Percentiles rank a stretch among this genome's conserved stretches.
These are phyloP conservation scores for Lerema accius DNA, from an alignment of 1,140 invertebrate genomes.

Conservation along the genomic window DNA sequence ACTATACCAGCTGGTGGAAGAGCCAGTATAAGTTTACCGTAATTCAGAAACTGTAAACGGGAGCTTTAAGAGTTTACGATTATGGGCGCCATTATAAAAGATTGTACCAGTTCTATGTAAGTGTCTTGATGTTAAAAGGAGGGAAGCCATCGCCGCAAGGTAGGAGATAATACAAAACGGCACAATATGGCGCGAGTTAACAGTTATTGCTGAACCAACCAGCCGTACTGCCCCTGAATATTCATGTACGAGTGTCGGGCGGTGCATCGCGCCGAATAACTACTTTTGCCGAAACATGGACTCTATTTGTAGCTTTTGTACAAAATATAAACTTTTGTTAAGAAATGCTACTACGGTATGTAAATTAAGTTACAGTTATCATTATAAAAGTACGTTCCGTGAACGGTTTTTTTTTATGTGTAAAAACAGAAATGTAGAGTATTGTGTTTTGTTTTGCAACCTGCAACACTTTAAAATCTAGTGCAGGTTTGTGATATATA, in stretches of 20 bases:
- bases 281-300: slow-evolving; percentile 58
- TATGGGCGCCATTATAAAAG: slow-evolving; percentile 12
- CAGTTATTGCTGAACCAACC: slow-evolving; percentile 71
- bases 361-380: background rate
- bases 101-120: slow-evolving; percentile 25
- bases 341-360: background rate
- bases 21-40: slow-evolving; percentile 12
- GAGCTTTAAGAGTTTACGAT: slow-evolving; percentile 8
- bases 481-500: too few relatives aligned
- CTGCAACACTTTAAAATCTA: too few relatives aligned
- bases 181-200: slow-evolving; percentile 71
- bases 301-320: slow-evolving; percentile 47
- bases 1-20: slow-evolving; percentile 42
- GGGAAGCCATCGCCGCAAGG: slow-evolving; percentile 47
- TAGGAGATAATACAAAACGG: slow-evolving; percentile 48
- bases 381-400: too few relatives aligned
- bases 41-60: slow-evolving; percentile 22
- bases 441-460: too few relatives aligned
- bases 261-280: slow-evolving; percentile 54
- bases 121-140: slow-evolving; percentile 40
- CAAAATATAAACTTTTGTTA: slow-evolving; percentile 39
- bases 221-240: slow-evolving; percentile 64
- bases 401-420: too few relatives aligned
- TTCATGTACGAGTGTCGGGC: slow-evolving; percentile 62
- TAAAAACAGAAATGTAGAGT: too few relatives aligned